Base-by-base conservation (phyloP, 2,113 vertebrate genomes). In the Neopipo cinnamomea region DNA sequence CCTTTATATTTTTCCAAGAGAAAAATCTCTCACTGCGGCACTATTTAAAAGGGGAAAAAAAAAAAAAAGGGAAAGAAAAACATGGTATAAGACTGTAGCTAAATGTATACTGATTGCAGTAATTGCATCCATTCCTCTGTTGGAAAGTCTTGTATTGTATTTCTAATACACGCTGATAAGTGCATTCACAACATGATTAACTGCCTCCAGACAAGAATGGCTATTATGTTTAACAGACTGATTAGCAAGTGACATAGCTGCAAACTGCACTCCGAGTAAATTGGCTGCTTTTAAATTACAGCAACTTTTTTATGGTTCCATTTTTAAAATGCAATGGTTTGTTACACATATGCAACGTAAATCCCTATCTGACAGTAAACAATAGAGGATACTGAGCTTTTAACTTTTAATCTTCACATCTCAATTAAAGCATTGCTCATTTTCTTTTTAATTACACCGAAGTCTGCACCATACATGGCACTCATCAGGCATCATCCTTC, bases 141-240 rank as follows among this genome's bases (percentile, higher is more conserved):
- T 12, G 44, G 95, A 88, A 97, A 97, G 96, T 92, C 95, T 33
- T 53, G 86, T 95, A 94, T 92, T 97, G 94, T 97, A 96, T 97
- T 94, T 96, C 97, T 97, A 97, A 97, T 94, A 94, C 21, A 85
- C 39, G 21, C 96, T 96, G 97, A 97, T 98, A 97, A 97, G 93
- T 97, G 76, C 96, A 96, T 97, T 98, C 96, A 97, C 91, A 97
- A 97, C 81, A 96, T 97, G 98, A 98, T 97, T 97, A 98, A 98
- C 92, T 94, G 93, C 97, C 97, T 91, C 53, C 88, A 97, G 97
- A 98, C 97, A 95, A 94, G 97, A 96, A 97, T 63, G 95, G 96
- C 97, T 93, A 96, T 98, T 97, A 97, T 87, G 94, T 97, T 97
- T 96, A 98, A 97, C 97, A 97, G 96, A 96, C 95, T 97, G 98